A percentile compares a stretch with the other conserved stretches of the same genome.
phyloP scores from a whole-genome alignment of 1,140 invertebrate species.

The Centruroides vittatus region DNA sequence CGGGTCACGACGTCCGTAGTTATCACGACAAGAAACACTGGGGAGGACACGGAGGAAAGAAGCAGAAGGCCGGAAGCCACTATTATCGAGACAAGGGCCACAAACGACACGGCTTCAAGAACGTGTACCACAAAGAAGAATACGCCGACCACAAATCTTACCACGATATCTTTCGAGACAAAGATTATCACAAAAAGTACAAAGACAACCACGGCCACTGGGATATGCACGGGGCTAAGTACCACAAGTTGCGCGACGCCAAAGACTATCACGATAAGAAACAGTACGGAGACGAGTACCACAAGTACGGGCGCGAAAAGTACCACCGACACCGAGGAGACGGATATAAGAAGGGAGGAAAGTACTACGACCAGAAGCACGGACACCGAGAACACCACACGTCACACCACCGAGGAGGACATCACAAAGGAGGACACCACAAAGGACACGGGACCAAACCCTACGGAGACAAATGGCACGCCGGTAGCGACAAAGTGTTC shows the following conservation, averaged over 20 bases:
- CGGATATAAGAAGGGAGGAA: slow-evolving; percentile 1
- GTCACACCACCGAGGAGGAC: too few species aligned
- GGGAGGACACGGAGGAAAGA: not conserved
- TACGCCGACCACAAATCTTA: slow-evolving; percentile 20
- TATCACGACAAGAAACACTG: too few species aligned
- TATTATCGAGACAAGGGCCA: slow-evolving; percentile 2
- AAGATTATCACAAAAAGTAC: slow-evolving; percentile 19
- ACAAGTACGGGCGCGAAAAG: slow-evolving; percentile 11
- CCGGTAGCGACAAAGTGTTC: too few species aligned
- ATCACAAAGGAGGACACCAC: too few species aligned
- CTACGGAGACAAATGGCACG: too few species aligned
- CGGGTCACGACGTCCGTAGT: too few species aligned
- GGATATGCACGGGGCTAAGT: slow-evolving; percentile 11
- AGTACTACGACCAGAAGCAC: not conserved
- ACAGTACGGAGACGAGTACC: slow-evolving; percentile 13
- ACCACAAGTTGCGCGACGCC: slow-evolving; percentile 6
- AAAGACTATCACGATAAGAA: slow-evolving; percentile 12
- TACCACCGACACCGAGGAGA: not conserved
- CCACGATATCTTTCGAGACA: slow-evolving; percentile 19
- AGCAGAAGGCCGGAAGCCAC: not conserved
- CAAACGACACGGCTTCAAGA: slow-evolving; percentile 18
- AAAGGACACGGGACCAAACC: too few species aligned
- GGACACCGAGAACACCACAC: not conserved
- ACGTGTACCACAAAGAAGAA: slow-evolving; percentile 22
- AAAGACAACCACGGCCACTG: slow-evolving; percentile 16